Conservation (phyloP, 2,888 invertebrate genomes). For the Aphodius granarius region DNA sequence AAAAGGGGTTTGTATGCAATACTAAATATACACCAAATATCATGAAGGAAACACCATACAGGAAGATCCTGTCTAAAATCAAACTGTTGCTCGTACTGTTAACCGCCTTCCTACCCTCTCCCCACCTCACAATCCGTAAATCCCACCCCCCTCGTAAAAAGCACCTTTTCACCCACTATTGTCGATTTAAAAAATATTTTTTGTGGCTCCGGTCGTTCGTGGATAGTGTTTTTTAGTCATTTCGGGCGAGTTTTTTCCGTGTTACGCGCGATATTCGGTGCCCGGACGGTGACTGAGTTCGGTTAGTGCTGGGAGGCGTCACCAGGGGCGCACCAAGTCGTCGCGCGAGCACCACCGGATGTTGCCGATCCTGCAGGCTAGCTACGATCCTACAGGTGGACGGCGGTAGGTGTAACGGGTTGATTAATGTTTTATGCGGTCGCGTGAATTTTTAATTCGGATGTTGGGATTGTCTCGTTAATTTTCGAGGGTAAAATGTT, state of each 20-base stretch:
- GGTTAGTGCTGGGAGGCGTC: background rate
- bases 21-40: background rate
- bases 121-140: too few relatives aligned
- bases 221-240: background rate
- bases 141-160: too few relatives aligned
- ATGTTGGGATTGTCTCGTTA: background rate
- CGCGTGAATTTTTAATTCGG: background rate
- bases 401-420: background rate
- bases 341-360: background rate
- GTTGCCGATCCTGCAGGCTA: background rate
- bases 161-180: too few relatives aligned
- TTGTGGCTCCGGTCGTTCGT: too few relatives aligned
- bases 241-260: background rate
- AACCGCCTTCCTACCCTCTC: too few relatives aligned
- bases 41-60: background rate
- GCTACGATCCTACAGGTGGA: background rate
- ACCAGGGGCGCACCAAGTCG: background rate
- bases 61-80: background rate
- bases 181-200: too few relatives aligned
- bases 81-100: background rate
- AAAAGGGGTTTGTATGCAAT: too few relatives aligned
- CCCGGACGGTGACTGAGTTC: background rate
- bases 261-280: background rate
- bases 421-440: background rate
- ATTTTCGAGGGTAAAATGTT: background rate